phyloP scores from a whole-genome alignment of 2,888 invertebrate species.

The Iselma pallidipennis region DNA sequence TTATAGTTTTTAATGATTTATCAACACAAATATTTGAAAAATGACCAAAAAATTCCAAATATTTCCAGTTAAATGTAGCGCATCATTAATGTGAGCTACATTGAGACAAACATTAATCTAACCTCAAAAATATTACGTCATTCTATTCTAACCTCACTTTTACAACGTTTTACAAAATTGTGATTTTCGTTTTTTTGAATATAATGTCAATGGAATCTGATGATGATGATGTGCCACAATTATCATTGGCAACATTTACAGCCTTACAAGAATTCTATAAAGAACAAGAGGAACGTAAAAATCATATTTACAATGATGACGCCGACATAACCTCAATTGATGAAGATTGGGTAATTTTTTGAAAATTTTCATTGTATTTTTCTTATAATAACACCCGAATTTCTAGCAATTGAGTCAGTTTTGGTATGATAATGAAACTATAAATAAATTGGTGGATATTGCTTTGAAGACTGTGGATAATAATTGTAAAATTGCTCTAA shows the following conservation, averaged over 20 bases:
- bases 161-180: too few relatives aligned
- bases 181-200: neutral
- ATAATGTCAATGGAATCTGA: neutral
- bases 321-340: slow-evolving; percentile 63
- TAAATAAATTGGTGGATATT: slow-evolving; percentile 70
- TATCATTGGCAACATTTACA: slow-evolving; percentile 72
- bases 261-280: slow-evolving; percentile 77
- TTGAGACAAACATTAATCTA: too few relatives aligned
- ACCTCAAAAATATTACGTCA: too few relatives aligned
- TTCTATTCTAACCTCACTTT: too few relatives aligned
- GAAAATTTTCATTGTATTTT: neutral
- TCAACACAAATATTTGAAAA: too few relatives aligned
- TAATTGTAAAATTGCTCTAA: slow-evolving; percentile 72
- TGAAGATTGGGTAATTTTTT: slow-evolving; percentile 77
- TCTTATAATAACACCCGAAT: neutral
- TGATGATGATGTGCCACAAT: slow-evolving; percentile 66
- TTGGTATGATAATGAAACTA: slow-evolving; percentile 90
- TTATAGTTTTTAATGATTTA: too few relatives aligned
- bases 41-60: too few relatives aligned
- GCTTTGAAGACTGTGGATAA: slow-evolving; percentile 61
- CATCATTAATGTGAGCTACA: too few relatives aligned
- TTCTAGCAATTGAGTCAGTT: slow-evolving; percentile 95
- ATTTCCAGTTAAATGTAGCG: too few relatives aligned
- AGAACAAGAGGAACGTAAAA: slow-evolving; percentile 69
- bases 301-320: slow-evolving; percentile 56